Conservation (phyloP, 2,113 vertebrate genomes). For the Vulpes lagopus region DNA sequence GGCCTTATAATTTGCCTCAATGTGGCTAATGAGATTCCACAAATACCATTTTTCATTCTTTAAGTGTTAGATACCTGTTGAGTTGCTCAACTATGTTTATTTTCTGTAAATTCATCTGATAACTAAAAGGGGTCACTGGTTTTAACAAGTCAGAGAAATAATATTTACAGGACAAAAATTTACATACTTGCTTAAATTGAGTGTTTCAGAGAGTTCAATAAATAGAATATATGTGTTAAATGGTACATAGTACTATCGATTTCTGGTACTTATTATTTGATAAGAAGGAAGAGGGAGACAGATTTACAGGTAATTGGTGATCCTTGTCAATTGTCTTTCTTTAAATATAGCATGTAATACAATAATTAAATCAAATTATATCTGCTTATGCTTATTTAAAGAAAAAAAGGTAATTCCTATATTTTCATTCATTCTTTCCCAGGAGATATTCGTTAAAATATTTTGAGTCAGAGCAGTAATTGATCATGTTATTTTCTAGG, state of each 20-base stretch:
- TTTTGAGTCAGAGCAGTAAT: neutral
- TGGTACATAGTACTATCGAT: neutral
- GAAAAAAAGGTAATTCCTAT: neutral
- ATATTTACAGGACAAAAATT: neutral
- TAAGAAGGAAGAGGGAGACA: neutral
- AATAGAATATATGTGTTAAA: neutral
- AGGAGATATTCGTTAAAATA: neutral
- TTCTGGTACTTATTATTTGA: neutral
- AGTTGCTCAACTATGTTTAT: constrained; percentile 26
- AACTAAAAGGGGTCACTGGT: neutral
- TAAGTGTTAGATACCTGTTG: constrained; percentile 49
- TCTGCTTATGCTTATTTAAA: neutral
- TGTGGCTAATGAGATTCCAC: constrained; percentile 34
- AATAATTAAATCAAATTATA: neutral
- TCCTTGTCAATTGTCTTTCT: neutral
- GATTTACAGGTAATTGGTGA: neutral
- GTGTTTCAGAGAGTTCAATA: neutral
- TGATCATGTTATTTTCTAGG: neutral
- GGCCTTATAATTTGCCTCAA: neutral
- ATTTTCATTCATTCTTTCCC: neutral
- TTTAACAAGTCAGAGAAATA: neutral
- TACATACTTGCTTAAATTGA: neutral
- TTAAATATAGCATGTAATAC: neutral
- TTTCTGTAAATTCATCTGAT: constrained; percentile 1
- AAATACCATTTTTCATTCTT: constrained; percentile 63